These are phyloP conservation scores for Neogobius melanostomus DNA, from an alignment of 2,113 vertebrate genomes.

Conservation along the genomic window DNA sequence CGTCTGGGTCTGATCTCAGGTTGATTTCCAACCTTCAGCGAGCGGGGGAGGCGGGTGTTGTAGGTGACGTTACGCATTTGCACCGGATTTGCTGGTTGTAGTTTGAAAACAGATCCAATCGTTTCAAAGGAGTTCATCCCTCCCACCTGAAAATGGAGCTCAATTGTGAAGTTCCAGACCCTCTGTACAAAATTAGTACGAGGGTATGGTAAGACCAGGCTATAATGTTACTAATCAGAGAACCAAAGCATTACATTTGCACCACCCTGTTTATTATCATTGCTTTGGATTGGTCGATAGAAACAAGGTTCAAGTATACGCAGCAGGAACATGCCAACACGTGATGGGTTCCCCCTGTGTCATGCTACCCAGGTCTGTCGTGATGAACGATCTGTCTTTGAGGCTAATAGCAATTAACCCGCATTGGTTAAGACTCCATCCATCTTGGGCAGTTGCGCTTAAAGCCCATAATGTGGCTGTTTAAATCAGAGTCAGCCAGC, in stretches of 20 bases:
- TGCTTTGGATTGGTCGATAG: slow-evolving; percentile 5
- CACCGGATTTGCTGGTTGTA: too few relatives aligned
- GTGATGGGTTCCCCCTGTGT: slow-evolving; percentile 47
- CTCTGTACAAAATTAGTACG: too few relatives aligned
- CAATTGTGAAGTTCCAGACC: too few relatives aligned
- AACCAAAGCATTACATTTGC: slow-evolving; percentile 14
- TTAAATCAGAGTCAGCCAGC: slow-evolving; percentile 43
- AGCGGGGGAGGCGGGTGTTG: too few relatives aligned
- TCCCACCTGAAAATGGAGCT: too few relatives aligned
- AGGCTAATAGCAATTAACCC: slow-evolving; percentile 42
- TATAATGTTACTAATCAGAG: too few relatives aligned
- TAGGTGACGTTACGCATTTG: too few relatives aligned
- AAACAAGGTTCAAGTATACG: slow-evolving; percentile 21
- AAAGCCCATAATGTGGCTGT: slow-evolving; percentile 47
- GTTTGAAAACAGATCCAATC: too few relatives aligned
- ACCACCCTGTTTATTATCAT: background rate
- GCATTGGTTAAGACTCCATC: slow-evolving; percentile 43
- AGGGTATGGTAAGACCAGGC: too few relatives aligned
- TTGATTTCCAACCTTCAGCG: too few relatives aligned
- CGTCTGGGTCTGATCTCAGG: too few relatives aligned
- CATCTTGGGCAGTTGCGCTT: slow-evolving; percentile 42
- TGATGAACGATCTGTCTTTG: slow-evolving; percentile 45
- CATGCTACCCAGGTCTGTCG: slow-evolving; percentile 42
- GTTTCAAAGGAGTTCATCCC: too few relatives aligned
- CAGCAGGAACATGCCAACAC: slow-evolving; percentile 12